Evolutionary conservation across 2,113 vertebrate species (phyloP).

Genomic region (Dicentrarchus labrax): DNA sequence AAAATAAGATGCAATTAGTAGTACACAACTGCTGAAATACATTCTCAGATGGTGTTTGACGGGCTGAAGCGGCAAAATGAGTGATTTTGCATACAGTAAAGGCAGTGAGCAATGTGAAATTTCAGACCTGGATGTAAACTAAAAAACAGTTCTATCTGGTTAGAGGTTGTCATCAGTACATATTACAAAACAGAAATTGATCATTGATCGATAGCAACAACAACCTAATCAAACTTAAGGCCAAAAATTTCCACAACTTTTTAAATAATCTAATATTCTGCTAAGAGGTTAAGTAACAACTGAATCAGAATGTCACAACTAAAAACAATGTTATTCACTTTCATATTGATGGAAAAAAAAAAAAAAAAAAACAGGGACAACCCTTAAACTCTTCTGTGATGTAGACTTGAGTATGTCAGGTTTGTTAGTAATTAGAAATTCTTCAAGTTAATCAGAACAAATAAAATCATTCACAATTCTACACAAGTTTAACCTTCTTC

Average conservation of each 20-base stretch:
- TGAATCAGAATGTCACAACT: conserved; percentile 22
- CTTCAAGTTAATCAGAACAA: conserved; percentile 22
- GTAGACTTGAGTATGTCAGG: background rate
- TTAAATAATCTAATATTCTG: conserved; percentile 40
- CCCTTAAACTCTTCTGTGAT: background rate
- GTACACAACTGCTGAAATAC: conserved; percentile 59
- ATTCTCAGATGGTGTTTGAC: conserved; percentile 62
- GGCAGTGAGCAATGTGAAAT: conserved; percentile 50
- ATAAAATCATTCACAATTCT: conserved; percentile 9
- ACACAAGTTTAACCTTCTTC: background rate
- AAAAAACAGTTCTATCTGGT: conserved; percentile 23
- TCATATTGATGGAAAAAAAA: background rate
- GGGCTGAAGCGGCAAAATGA: conserved; percentile 17
- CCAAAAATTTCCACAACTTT: conserved; percentile 45
- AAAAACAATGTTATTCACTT: conserved; percentile 18
- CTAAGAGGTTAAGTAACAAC: background rate
- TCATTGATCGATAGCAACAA: background rate
- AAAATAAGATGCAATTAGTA: conserved; percentile 3
- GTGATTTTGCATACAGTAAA: conserved; percentile 22
- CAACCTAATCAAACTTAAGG: conserved; percentile 59
- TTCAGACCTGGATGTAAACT: conserved; percentile 56
- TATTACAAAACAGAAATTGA: conserved; percentile 24
- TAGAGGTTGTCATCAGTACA: conserved; percentile 8
- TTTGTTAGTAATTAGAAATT: conserved; percentile 39
- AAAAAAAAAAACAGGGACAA: background rate